Evolutionary conservation across 2,888 invertebrate genomes (phyloP), one percentile per base, ranked within the genome.

Genomic region (Lymantria monacha): DNA sequence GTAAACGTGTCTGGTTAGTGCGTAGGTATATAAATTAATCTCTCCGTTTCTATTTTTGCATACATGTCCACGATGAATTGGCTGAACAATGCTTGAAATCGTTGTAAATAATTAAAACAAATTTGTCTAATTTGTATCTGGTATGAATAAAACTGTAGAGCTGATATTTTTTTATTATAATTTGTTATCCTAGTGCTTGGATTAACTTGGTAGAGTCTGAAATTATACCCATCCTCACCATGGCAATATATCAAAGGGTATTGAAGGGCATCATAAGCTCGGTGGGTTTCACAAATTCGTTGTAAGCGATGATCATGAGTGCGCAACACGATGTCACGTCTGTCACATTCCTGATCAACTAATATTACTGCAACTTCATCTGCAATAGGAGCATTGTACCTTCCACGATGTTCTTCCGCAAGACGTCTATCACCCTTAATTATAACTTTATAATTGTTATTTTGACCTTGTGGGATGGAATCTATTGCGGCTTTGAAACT

Each of bases 401-500:
- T 9, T 0, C 36, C 44, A 15, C 36, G 36, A 11, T 44, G 44
- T 44, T 44, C 44, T 7, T 2, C 3, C 1, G 15, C 9, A 7
- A 36, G 44, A 36, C 36, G 44, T 36, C 36, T 36, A 15, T 36
- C 44, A 9, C 36, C 44, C 0, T 36, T 44, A 11, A 44, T 44
- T 2, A 44, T n/a, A 36, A 44, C 3, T 15, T 36, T 42, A 30
- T 42, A 42, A 30, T 22, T n/a, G 10, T 22, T 42, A n/a, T n/a
- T n/a, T 30, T 37, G 37, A n/a, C 14, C 30, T 31, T 13, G 41
- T 0, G 36, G 42, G 22, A 61, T 22, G 5, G 55, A 42, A 15
- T 62, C 55, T 14, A 66, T 42, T 1, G 63, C 58, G 2, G 57
- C 30, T 49, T 65, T 65, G 14, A 66, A 62, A 48, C 46, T 53